These are phyloP conservation scores for Megaustenia siamemsis DNA, from an alignment of 2,888 invertebrate genomes.

Conservation along the genomic window DNA sequence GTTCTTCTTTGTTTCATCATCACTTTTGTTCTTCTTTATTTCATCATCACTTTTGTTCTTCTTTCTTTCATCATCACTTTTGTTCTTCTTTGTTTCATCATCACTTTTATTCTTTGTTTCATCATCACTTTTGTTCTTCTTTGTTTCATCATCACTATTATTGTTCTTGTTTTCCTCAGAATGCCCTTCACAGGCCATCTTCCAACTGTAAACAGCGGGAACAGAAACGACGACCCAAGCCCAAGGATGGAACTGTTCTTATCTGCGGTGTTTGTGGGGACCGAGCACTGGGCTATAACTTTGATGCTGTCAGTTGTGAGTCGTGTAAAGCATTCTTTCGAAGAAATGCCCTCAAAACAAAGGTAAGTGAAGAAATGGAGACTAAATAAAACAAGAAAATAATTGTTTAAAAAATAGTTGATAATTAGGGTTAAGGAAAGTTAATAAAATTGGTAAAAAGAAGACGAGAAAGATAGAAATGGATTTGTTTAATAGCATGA, in stretches of 20 bases:
- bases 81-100: neutral
- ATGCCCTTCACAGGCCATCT: slow-evolving; percentile 9
- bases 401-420: neutral
- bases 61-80: neutral
- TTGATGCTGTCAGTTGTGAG: slow-evolving; percentile 97
- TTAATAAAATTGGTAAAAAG: neutral
- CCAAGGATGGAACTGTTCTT: slow-evolving; percentile 74
- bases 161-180: neutral
- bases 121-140: too few species aligned
- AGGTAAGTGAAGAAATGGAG: slow-evolving; percentile 82
- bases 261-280: slow-evolving; percentile 97
- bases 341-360: slow-evolving; percentile 93
- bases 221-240: slow-evolving; percentile 75
- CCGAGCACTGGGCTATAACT: slow-evolving; percentile 95
- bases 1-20: too few species aligned
- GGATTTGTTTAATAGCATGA: neutral
- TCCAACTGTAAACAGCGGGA: slow-evolving; percentile 64
- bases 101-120: neutral
- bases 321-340: slow-evolving; percentile 98
- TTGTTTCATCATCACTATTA: neutral
- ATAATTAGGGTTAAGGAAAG: neutral
- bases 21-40: neutral
- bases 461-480: neutral
- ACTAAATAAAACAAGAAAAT: neutral
- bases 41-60: neutral